Base-by-base conservation (phyloP, 2,888 invertebrate genomes). In the Sminthurinus aureus region DNA sequence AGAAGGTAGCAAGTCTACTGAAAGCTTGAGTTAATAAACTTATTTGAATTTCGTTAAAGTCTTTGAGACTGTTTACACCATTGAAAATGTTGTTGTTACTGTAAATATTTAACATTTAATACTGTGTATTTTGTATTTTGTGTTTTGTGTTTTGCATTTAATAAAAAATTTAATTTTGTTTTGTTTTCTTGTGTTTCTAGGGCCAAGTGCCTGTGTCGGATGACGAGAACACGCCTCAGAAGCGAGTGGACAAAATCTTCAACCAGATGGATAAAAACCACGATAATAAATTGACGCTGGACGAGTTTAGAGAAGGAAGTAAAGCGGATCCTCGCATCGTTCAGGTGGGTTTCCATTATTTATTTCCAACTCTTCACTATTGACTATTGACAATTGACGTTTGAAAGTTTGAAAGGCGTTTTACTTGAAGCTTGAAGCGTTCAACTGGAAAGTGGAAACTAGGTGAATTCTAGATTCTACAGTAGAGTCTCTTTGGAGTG, bases 191-290 rank as follows among this genome's bases (percentile, higher is more conserved):
- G n/a, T n/a, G n/a, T n/a, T n/a, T n/a, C n/a, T n/a, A 96, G 96
- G 96, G 96, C 24, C 96, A 96, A 90, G 95, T 95, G 87, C 96
- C 96, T 79, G 94, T 94, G 89, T 93, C 95, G 50, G 96, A 96
- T 90, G 96, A 96, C 90, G 96, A 96, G 90, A 96, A 96, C 90
- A 96, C 96, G 86, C 96, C 96, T 20, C 96, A 98, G 91, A 98
- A 98, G 91, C 93, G 98, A 90, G 98, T 98, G 87, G 98, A 98
- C 92, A 97, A 98, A 91, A 99, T 99, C 90, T 99, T 99, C 92
- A 97, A 97, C 91, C 98, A 98, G 91, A 97, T 98, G 98, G 99
- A 99, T 92, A 98, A 96, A 92, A 98, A 99, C 91, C 97, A 98
- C 92, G 98, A 98, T 91, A 98, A 98, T 91, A 94, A 96, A 89